Evolutionary conservation across 2,113 vertebrate species (phyloP).

Genomic region (Cyrtonyx montezumae): DNA sequence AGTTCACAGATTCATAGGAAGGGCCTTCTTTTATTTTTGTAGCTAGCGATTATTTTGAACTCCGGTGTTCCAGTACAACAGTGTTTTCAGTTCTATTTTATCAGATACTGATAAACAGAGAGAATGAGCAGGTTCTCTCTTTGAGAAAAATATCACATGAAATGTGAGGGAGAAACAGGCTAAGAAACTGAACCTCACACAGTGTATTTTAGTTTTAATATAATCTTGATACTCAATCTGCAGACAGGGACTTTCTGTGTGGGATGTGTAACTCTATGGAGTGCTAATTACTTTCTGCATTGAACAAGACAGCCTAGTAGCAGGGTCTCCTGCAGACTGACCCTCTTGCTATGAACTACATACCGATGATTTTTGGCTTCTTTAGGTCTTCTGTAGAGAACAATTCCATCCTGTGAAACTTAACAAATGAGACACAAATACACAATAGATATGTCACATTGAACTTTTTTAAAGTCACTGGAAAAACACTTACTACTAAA

Average conservation of each 20-base stretch:
- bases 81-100: conserved; percentile 43
- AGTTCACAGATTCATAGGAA: conserved; percentile 78
- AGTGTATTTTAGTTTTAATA: background rate
- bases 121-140: background rate
- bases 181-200: background rate
- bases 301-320: background rate
- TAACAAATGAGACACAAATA: background rate
- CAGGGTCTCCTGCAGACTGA: background rate
- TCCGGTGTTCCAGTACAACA: background rate
- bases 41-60: conserved; percentile 56
- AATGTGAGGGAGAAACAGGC: background rate
- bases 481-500: background rate
- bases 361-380: background rate
- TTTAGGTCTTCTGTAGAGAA: background rate
- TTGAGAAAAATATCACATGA: background rate
- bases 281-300: background rate
- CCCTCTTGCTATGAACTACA: background rate
- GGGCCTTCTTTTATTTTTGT: conserved; percentile 65
- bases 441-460: background rate
- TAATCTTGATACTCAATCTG: background rate
- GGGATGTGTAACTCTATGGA: too few relatives aligned
- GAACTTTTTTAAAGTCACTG: background rate
- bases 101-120: conserved; percentile 8
- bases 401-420: background rate
- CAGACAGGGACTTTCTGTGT: background rate